Base-by-base conservation (phyloP, 2,113 vertebrate species). In the Brachionichthys hirsutus region DNA sequence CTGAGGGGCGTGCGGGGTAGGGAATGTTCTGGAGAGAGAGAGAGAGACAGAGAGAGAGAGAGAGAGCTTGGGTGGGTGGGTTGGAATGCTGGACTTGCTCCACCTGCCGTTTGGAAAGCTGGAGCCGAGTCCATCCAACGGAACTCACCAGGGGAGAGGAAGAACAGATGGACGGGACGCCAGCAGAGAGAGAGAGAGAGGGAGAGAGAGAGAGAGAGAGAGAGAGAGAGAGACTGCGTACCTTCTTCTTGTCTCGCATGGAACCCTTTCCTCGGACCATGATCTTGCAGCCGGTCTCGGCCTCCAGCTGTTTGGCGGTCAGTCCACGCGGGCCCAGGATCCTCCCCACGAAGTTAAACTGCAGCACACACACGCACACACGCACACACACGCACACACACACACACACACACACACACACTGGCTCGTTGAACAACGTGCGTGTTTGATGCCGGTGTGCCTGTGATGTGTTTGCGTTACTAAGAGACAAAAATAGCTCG, bases 241-340 rank as follows among this genome's bases (percentile, higher is more conserved):
- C 97, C 95, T 99, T 99, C 87, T 99, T 99, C 86, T 99, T 99
- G 91, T 99, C 97, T 73, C 97, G 94, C 97, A 98, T 99, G 59
- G 97, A 99, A 75, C 95, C 95, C 86, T 98, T 98, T 67, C 97
- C 97, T 92, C 97, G 95, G 77, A 99, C 97, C 97, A 99, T 99
- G 63, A 99, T 99, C 89, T 99, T 99, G 89, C 97, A 99, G 89
- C 97, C 97, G 12, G 97, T 99, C 90, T 99, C 97, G 58, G 97
- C 95, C 77, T 99, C 97, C 78, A 98, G 93, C 62, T 98, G 96
- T 78, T 99, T 99, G 57, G 97, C 97, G 43, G 97, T 99, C 82
- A 99, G 92, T 83, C 97, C 97, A 74, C 97, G 93, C 13, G 97
- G 97, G 70, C 97, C 97, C 86, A 99, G 94, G 89, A 99, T 99